A percentile compares a stretch with the other conserved stretches of the same genome.
Evolutionary conservation across 2,888 invertebrate species (phyloP).

Genomic region (Coenonympha glycerion): DNA sequence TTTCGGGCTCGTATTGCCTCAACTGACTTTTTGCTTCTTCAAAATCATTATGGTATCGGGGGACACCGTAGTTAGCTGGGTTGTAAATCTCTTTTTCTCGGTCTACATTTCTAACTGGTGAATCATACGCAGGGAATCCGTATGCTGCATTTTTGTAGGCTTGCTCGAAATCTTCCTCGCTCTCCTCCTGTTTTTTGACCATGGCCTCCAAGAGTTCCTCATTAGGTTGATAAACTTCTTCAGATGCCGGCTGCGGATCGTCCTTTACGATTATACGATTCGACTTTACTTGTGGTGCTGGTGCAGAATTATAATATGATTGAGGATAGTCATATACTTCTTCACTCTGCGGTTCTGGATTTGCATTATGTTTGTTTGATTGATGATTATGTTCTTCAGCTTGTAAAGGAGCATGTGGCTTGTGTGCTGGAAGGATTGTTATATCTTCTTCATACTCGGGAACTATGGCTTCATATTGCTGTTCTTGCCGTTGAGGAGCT

Average conservation of each 20-base stretch:
- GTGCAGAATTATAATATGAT: constrained; percentile 32
- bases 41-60: constrained; percentile 43
- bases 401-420: constrained; percentile 43
- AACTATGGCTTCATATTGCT: constrained; percentile 38
- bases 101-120: constrained; percentile 43
- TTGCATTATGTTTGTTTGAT: constrained; percentile 21
- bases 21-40: constrained; percentile 51
- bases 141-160: constrained; percentile 62
- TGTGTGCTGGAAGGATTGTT: constrained; percentile 39
- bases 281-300: constrained; percentile 51
- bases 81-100: constrained; percentile 60
- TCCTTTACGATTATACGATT: constrained; percentile 55
- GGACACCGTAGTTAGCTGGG: constrained; percentile 50
- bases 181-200: constrained; percentile 54
- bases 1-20: constrained; percentile 54
- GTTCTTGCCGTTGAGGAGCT: constrained; percentile 32
- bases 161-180: constrained; percentile 66
- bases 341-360: constrained; percentile 29
- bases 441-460: constrained; percentile 56
- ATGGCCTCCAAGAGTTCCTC: constrained; percentile 51
- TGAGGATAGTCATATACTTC: constrained; percentile 29
- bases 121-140: constrained; percentile 59
- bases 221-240: constrained; percentile 45
- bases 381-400: constrained; percentile 47
- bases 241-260: constrained; percentile 52